Percentiles rank a stretch among this genome's conserved stretches.
These are phyloP conservation scores for Micrasema longulum DNA, from an alignment of 1,140 invertebrate species.

Conservation along the genomic window DNA sequence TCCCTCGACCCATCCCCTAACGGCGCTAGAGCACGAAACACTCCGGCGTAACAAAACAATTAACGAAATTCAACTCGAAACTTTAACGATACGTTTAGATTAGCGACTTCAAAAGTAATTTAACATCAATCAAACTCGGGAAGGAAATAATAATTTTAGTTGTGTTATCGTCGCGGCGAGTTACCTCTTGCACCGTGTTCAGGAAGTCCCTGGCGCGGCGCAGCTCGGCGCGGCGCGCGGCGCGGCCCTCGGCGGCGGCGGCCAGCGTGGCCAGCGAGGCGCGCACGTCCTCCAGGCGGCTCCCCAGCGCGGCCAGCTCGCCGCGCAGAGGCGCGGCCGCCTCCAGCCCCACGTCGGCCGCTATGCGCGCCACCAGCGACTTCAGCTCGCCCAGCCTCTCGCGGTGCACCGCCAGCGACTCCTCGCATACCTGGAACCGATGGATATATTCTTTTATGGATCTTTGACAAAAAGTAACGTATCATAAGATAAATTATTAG, in stretches of 20 bases:
- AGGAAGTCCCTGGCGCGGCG: slow-evolving; percentile 72
- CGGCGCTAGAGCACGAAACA: slow-evolving; percentile 48
- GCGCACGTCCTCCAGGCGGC: slow-evolving; percentile 80
- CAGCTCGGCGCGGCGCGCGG: slow-evolving; percentile 69
- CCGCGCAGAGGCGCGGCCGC: slow-evolving; percentile 75
- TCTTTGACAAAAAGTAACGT: no score
- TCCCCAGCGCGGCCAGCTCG: slow-evolving; percentile 83
- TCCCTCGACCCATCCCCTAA: slow-evolving; percentile 37
- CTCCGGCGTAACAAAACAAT: slow-evolving; percentile 54
- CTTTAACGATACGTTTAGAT: neutral
- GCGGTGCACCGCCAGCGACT: slow-evolving; percentile 78
- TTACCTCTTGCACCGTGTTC: slow-evolving; percentile 75
- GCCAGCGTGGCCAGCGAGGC: slow-evolving; percentile 79
- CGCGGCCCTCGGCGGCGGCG: slow-evolving; percentile 78
- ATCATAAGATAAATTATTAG: no score
- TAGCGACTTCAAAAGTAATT: neutral
- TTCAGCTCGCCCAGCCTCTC: slow-evolving; percentile 77
- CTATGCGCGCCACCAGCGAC: slow-evolving; percentile 80
- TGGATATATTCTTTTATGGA: no score
- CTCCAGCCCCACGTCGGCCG: slow-evolving; percentile 80
- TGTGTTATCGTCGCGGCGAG: slow-evolving; percentile 32
- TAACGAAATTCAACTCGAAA: slow-evolving; percentile 37
- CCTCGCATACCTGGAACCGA: slow-evolving; percentile 75
- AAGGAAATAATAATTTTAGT: neutral
- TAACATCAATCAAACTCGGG: neutral